Evolutionary conservation across 2,888 invertebrate genomes (phyloP).

Genomic region (Fragum sueziense): DNA sequence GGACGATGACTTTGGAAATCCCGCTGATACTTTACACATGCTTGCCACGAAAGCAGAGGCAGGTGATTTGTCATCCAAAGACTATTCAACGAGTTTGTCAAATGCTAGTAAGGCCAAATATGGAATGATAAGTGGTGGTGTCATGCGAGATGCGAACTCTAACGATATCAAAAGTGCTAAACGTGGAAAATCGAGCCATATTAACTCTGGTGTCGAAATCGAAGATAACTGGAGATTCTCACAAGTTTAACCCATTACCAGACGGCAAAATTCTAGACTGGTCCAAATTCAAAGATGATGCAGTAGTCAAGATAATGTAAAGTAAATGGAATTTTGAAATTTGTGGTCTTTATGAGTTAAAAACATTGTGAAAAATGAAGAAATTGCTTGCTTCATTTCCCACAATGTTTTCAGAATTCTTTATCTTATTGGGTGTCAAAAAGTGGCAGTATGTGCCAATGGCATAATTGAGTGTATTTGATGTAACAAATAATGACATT

Average conservation of each 20-base stretch:
- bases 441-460: not conserved
- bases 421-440: no score
- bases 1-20: conserved; percentile 70
- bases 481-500: not conserved
- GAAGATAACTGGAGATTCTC: conserved; percentile 69
- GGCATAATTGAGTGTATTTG: not conserved
- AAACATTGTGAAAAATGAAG: no score
- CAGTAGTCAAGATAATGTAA: no score
- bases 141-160: conserved; percentile 48
- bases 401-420: no score
- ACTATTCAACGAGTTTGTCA: conserved; percentile 43
- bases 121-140: conserved; percentile 50
- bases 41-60: conserved; percentile 8
- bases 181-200: conserved; percentile 62
- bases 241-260: conserved; percentile 49
- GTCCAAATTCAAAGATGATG: not conserved
- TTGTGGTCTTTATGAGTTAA: not conserved
- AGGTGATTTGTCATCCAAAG: conserved; percentile 38
- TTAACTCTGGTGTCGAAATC: conserved; percentile 47
- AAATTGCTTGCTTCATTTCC: no score
- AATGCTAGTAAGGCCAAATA: conserved; percentile 50
- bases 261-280: not conserved
- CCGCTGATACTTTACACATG: conserved; percentile 31
- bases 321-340: no score
- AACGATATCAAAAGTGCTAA: conserved; percentile 50